phyloP scores from a whole-genome alignment of 64 coral and sea anemone species.

The Porites australiensis region DNA sequence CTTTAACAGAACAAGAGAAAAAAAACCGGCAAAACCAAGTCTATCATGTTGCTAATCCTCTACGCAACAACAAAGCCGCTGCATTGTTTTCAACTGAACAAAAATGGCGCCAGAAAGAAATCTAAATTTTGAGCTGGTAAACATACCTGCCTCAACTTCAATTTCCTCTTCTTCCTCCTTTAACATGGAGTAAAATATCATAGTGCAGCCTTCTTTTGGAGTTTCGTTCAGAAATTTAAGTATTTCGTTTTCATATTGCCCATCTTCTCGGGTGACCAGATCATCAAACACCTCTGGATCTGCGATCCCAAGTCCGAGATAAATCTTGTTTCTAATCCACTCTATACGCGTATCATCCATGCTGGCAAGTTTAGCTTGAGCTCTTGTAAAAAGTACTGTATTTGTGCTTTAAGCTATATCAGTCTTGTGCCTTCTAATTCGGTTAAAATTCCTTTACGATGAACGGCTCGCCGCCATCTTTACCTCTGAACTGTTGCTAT shows the following conservation, averaged over 20 bases:
- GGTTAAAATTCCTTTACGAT: neutral
- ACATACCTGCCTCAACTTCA: conserved; percentile 69
- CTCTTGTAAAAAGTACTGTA: neutral
- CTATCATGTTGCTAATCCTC: neutral
- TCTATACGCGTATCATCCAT: conserved; percentile 99
- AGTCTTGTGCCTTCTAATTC: neutral
- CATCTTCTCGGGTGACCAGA: conserved; percentile 96
- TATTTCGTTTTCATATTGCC: conserved; percentile 88
- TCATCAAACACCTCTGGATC: conserved; percentile 99
- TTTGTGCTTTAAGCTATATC: neutral
- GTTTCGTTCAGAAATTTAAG: conserved; percentile 94
- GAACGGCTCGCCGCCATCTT: conserved; percentile 4
- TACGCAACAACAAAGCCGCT: conserved; percentile 9
- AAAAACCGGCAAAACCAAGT: neutral
- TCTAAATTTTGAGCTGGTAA: neutral
- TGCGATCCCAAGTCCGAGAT: conserved; percentile 88
- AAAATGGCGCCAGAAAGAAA: conserved; percentile 8
- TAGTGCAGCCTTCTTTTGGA: conserved; percentile 90
- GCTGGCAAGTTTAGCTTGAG: neutral
- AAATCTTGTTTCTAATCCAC: conserved; percentile 95
- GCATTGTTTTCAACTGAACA: neutral
- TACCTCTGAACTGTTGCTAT: conserved; percentile 9
- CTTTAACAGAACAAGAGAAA: neutral
- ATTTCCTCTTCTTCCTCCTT: conserved; percentile 84
- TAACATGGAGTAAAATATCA: conserved; percentile 94